Conservation (phyloP, 1,140 invertebrate genomes). For the Calosoma granatense region DNA sequence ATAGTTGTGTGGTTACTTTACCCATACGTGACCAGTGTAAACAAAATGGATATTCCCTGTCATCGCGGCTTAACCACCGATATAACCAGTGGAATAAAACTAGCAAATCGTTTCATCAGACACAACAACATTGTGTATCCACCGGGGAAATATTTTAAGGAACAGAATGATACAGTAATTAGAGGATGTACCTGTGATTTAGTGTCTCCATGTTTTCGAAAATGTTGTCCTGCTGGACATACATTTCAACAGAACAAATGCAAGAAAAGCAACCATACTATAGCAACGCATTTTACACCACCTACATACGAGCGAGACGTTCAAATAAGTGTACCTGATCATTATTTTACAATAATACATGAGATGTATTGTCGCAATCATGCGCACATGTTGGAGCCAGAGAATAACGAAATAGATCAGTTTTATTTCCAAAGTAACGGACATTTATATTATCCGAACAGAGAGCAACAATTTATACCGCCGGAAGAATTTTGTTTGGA, state of each 20-base stretch:
- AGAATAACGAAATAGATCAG: not conserved
- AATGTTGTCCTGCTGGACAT: slow-evolving; percentile 16
- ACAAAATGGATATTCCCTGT: too few relatives aligned
- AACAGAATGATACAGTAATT: not conserved
- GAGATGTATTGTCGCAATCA: not conserved
- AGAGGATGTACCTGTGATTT: slow-evolving; percentile 19
- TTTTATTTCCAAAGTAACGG: slow-evolving; percentile 10
- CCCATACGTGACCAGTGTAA: too few relatives aligned
- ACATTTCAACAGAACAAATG: not conserved
- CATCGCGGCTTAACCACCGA: slow-evolving; percentile 10
- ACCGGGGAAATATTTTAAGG: slow-evolving; percentile 14
- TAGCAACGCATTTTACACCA: not conserved
- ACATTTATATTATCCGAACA: not conserved
- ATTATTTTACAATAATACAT: not conserved
- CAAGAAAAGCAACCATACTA: not conserved
- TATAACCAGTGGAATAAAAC: slow-evolving; percentile 15
- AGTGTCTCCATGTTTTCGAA: slow-evolving; percentile 14
- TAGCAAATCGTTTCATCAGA: slow-evolving; percentile 14
- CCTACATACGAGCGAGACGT: not conserved
- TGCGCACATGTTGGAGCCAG: not conserved
- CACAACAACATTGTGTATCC: slow-evolving; percentile 16
- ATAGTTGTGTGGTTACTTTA: too few relatives aligned
- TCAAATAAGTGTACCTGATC: not conserved
- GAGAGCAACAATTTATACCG: not conserved
- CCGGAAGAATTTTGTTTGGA: slow-evolving; percentile 13